Conservation (phyloP, 1,140 invertebrate genomes). For the Maniola jurtina region DNA sequence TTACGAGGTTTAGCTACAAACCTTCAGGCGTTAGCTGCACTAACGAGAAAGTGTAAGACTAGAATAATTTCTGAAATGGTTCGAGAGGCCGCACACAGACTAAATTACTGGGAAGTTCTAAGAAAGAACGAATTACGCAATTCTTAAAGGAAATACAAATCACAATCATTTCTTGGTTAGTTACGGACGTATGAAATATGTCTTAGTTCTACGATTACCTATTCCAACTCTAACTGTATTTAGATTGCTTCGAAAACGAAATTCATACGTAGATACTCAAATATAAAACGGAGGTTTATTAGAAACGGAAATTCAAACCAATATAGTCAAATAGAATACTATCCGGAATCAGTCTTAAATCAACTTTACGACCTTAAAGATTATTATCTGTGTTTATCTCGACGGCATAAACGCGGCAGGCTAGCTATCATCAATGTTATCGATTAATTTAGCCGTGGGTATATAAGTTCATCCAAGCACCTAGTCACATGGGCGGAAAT, state of each 20-base stretch:
- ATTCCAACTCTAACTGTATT: not conserved
- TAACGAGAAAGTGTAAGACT: constrained; percentile 58
- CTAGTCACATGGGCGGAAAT: constrained; percentile 36
- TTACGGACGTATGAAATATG: not conserved
- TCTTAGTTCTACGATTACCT: not conserved
- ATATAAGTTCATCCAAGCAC: constrained; percentile 10
- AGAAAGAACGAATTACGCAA: constrained; percentile 9
- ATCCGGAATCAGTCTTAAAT: constrained; percentile 33
- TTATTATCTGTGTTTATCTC: constrained; percentile 56
- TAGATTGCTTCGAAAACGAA: not conserved
- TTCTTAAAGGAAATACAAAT: not conserved
- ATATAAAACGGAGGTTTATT: not conserved
- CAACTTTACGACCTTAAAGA: constrained; percentile 39
- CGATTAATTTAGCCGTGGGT: constrained; percentile 48
- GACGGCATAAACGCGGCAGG: constrained; percentile 42
- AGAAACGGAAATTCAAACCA: constrained; percentile 4
- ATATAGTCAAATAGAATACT: not conserved
- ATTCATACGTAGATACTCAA: not conserved
- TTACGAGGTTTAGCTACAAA: constrained; percentile 20
- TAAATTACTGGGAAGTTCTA: constrained; percentile 44
- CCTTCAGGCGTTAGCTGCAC: constrained; percentile 40
- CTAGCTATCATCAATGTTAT: constrained; percentile 48
- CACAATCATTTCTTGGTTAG: not conserved
- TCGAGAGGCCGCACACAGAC: constrained; percentile 37
- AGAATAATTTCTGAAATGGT: constrained; percentile 47